Conservation (phyloP, 2,113 vertebrate species). For the Callospermophilus lateralis region DNA sequence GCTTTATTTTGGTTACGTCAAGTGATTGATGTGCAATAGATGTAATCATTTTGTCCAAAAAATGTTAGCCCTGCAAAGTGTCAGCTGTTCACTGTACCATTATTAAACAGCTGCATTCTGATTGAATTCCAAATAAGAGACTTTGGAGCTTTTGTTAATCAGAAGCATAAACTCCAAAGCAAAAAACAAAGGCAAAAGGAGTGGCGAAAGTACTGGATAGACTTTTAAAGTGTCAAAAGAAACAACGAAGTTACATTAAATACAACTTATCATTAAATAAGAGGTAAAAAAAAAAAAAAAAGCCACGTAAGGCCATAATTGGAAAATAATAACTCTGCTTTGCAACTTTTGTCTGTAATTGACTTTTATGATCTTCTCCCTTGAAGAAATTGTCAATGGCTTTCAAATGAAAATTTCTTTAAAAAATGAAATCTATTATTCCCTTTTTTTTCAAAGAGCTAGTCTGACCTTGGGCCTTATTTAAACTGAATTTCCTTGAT, state of each 20-base stretch:
- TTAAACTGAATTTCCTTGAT: constrained; percentile 56
- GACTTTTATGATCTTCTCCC: constrained; percentile 57
- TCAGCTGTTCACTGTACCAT: constrained; percentile 65
- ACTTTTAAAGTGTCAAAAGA: constrained; percentile 60
- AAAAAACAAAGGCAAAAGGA: constrained; percentile 39
- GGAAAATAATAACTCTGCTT: constrained; percentile 64
- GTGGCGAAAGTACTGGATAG: constrained; percentile 48
- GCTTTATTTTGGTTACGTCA: constrained; percentile 82
- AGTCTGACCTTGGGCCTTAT: constrained; percentile 45
- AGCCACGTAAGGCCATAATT: constrained; percentile 51
- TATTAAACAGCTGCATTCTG: constrained; percentile 76
- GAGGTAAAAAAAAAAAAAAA: not conserved
- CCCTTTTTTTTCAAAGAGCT: not conserved
- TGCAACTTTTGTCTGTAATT: constrained; percentile 58
- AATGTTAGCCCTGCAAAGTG: constrained; percentile 71
- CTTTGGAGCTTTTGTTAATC: constrained; percentile 50
- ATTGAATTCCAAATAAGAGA: constrained; percentile 59
- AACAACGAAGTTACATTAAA: constrained; percentile 55
- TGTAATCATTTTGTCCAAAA: constrained; percentile 82
- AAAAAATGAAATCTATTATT: too few relatives aligned
- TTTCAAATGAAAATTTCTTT: constrained; percentile 77
- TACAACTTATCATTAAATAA: constrained; percentile 56
- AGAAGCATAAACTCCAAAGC: constrained; percentile 57
- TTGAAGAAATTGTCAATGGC: constrained; percentile 59
- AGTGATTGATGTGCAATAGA: constrained; percentile 85